Percentiles rank a stretch among this genome's conserved stretches.
phyloP scores from a whole-genome alignment of 2,888 invertebrate genomes.

The Pseudoips prasinana region DNA sequence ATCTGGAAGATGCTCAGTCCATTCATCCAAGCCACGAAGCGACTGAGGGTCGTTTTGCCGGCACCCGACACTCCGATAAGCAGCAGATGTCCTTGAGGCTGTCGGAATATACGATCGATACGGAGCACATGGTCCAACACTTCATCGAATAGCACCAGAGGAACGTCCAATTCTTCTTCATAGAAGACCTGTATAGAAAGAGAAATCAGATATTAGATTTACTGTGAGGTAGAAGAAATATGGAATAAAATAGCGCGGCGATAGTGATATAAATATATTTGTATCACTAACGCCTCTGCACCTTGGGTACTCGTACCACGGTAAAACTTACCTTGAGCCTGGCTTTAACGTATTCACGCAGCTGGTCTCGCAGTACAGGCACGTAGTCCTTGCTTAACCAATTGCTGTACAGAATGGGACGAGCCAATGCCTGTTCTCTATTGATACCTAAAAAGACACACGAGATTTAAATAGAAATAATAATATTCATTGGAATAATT shows the following conservation, averaged over 20 bases:
- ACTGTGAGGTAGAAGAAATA: no score
- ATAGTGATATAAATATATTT: no score
- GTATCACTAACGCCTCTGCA: no score
- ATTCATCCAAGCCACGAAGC: constrained; percentile 99
- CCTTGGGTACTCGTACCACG: no score
- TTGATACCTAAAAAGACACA: constrained; percentile 84
- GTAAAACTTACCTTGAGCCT: constrained; percentile 89
- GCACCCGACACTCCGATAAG: constrained; percentile 99
- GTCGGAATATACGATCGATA: constrained; percentile 99
- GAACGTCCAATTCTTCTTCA: constrained; percentile 99
- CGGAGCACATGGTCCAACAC: constrained; percentile 99
- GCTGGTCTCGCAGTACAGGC: constrained; percentile 96
- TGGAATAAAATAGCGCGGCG: no score
- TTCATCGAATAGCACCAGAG: constrained; percentile 98
- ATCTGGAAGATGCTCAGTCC: constrained; percentile 99
- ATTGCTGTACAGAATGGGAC: constrained; percentile 99
- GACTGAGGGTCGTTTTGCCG: constrained; percentile 98
- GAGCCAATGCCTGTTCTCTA: constrained; percentile 90
- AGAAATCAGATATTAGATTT: no score
- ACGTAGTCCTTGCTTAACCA: constrained; percentile 99
- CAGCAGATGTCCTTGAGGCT: constrained; percentile 98
- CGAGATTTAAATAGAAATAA: no score
- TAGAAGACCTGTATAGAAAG: constrained; percentile 88
- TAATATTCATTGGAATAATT: no score
- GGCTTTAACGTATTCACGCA: constrained; percentile 98